These are phyloP conservation scores for Aviceda subcristata DNA, from an alignment of 2,113 vertebrate genomes.

Conservation along the genomic window DNA sequence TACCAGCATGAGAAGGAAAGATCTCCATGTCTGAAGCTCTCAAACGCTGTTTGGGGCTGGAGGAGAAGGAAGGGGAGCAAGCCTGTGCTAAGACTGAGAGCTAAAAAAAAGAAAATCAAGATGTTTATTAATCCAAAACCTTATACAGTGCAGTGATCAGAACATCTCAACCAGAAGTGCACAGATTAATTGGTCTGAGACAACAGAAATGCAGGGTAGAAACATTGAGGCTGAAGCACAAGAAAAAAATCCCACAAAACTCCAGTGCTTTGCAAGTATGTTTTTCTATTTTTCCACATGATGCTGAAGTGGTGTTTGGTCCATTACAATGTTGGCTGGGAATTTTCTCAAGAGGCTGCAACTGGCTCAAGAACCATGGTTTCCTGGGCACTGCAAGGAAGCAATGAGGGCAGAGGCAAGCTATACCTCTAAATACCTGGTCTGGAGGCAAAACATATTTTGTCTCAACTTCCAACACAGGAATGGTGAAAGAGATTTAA, in stretches of 20 bases:
- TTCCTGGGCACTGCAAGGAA: neutral
- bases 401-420: rapidly evolving
- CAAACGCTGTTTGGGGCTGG: rapidly evolving
- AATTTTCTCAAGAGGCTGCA: neutral
- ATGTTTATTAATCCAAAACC: neutral
- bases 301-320: neutral
- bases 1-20: neutral
- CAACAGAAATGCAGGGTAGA: neutral
- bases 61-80: neutral
- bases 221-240: neutral
- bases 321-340: neutral
- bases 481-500: neutral
- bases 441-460: neutral
- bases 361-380: neutral
- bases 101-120: neutral
- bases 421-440: neutral
- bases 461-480: neutral
- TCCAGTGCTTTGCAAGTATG: neutral
- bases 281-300: neutral
- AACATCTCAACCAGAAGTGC: neutral
- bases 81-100: neutral
- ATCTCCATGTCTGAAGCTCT: neutral
- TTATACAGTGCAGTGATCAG: neutral
- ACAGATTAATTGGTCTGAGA: neutral
- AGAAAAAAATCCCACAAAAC: neutral